Evolutionary conservation across 2,113 vertebrate species (phyloP).

Genomic region (Heliornis fulica): DNA sequence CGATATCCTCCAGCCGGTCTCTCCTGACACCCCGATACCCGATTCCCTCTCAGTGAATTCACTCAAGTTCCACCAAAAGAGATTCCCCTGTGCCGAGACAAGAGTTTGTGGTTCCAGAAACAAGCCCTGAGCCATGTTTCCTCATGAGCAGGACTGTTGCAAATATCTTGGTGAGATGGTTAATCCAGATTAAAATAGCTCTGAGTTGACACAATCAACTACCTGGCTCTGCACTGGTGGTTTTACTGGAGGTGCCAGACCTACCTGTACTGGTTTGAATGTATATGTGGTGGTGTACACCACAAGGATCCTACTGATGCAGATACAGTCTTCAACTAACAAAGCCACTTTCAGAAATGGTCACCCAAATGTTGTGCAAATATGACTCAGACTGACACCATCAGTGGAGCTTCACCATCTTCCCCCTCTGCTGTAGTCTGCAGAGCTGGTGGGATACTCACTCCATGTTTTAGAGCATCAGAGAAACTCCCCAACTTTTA

Average conservation of each 20-base stretch:
- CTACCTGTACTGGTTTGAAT: neutral
- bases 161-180: neutral
- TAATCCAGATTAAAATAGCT: accelerated
- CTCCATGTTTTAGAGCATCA: neutral
- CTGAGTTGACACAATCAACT: neutral
- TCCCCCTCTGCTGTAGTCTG: neutral
- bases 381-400: accelerated
- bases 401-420: neutral
- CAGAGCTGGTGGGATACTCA: no score
- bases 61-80: neutral
- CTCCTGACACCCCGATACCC: neutral
- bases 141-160: neutral
- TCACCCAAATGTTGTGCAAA: neutral
- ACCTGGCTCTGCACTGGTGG: neutral
- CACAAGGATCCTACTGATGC: neutral
- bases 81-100: accelerated
- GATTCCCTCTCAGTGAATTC: neutral
- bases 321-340: neutral
- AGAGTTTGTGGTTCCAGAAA: neutral
- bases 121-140: accelerated
- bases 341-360: neutral
- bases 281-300: neutral
- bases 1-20: accelerated
- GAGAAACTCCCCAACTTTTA: neutral
- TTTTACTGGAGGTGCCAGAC: neutral